Percentiles rank a stretch among this genome's conserved stretches.
Conservation (phyloP, 2,797 vertebrate species). For the Rhadinocentrus ornatus region DNA sequence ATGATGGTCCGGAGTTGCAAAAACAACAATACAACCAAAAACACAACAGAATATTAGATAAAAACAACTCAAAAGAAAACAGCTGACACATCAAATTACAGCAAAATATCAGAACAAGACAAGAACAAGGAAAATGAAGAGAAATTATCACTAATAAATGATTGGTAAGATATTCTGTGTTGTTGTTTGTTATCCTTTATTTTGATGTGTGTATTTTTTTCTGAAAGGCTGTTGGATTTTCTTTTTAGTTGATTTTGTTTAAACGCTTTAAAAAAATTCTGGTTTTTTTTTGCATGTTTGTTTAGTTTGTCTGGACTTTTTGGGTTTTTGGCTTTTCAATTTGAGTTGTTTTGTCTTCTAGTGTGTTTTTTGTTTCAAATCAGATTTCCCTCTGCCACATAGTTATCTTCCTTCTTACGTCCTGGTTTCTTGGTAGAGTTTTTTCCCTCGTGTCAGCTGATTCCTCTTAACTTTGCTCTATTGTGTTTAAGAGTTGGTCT, state of each 20-base stretch:
- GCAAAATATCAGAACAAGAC: neutral
- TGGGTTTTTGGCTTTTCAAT: neutral
- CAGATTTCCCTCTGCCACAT: neutral
- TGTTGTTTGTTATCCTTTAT: neutral
- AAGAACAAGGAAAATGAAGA: neutral
- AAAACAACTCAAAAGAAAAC: neutral
- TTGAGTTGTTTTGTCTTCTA: neutral
- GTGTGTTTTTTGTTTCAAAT: neutral
- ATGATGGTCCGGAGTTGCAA: neutral
- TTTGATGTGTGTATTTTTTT: neutral
- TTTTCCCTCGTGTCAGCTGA: neutral
- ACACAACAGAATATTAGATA: neutral
- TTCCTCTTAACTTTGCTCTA: neutral
- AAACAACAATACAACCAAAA: neutral
- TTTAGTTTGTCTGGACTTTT: neutral
- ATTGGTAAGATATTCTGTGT: neutral
- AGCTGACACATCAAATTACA: neutral
- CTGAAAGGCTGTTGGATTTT: constrained; percentile 1
- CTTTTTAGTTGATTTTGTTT: too few species aligned
- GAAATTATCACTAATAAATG: neutral
- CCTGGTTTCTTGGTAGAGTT: neutral
- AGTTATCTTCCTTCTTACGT: neutral
- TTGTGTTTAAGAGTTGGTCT: neutral
- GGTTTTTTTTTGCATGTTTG: neutral
- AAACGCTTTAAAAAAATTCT: neutral